Conservation (phyloP, 1,140 invertebrate genomes). For the Drosophila ogumai region DNA sequence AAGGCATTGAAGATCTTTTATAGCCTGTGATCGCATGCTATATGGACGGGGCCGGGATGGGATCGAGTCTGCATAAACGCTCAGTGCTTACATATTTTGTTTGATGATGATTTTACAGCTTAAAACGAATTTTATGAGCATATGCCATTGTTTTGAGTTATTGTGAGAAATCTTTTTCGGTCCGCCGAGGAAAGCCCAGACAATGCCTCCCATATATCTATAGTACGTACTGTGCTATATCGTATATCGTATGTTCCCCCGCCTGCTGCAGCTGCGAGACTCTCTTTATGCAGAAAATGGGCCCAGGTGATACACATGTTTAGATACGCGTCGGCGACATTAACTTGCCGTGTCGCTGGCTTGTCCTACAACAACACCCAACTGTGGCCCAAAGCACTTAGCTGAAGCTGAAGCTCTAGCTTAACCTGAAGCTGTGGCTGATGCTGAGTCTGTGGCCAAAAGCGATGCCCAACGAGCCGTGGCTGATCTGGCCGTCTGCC, state of each 20-base stretch:
- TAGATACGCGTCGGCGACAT: slow-evolving; percentile 77
- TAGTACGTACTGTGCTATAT: slow-evolving; percentile 2
- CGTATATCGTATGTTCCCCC: not conserved
- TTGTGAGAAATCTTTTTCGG: slow-evolving; percentile 73
- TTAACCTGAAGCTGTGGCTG: slow-evolving; percentile 6
- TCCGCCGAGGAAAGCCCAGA: slow-evolving; percentile 21
- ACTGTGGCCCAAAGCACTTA: slow-evolving; percentile 52
- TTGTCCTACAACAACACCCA: slow-evolving; percentile 51
- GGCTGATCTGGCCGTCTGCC: slow-evolving; percentile 44
- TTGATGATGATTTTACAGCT: slow-evolving; percentile 85
- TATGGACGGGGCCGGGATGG: slow-evolving; percentile 26
- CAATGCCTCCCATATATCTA: slow-evolving; percentile 23
- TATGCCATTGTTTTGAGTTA: slow-evolving; percentile 84
- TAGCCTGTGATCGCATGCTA: slow-evolving; percentile 60
- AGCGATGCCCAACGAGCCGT: slow-evolving; percentile 39
- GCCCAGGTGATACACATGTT: slow-evolving; percentile 80
- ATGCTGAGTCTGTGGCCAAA: slow-evolving; percentile 17
- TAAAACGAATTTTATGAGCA: slow-evolving; percentile 85
- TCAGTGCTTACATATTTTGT: slow-evolving; percentile 78
- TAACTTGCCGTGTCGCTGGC: slow-evolving; percentile 60
- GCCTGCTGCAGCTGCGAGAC: not conserved
- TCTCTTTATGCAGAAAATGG: slow-evolving; percentile 53
- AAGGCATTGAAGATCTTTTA: slow-evolving; percentile 67
- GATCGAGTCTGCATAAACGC: slow-evolving; percentile 56
- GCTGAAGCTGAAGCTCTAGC: slow-evolving; percentile 17